Conservation (phyloP, 2,888 invertebrate genomes). For the Cerastis leucographa region DNA sequence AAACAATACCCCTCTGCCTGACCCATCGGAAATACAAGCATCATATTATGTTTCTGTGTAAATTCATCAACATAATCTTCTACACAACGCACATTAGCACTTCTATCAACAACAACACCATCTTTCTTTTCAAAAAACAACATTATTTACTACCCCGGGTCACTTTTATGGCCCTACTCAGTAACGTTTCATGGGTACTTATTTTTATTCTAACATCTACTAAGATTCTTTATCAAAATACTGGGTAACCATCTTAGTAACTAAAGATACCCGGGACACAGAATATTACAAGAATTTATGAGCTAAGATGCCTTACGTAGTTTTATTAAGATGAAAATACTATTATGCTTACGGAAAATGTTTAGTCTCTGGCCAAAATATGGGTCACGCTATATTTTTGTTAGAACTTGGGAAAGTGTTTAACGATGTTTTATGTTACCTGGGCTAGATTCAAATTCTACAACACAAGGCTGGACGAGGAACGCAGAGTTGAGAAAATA, state of each 20-base stretch:
- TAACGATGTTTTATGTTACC: background rate
- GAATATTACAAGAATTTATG: constrained; percentile 51
- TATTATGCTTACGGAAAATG: constrained; percentile 23
- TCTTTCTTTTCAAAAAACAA: constrained; percentile 1
- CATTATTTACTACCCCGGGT: constrained; percentile 3
- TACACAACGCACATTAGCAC: background rate
- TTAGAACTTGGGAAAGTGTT: background rate
- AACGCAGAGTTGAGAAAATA: background rate
- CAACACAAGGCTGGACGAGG: background rate
- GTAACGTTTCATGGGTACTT: constrained; percentile 16
- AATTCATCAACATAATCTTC: background rate
- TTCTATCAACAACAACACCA: constrained; percentile 4
- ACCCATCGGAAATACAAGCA: background rate
- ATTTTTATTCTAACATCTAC: constrained; percentile 29
- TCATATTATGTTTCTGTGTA: background rate
- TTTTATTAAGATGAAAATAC: constrained; percentile 43
- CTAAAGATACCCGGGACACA: constrained; percentile 20
- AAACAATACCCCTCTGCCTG: background rate
- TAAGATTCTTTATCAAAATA: constrained; percentile 46
- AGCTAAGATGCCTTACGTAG: constrained; percentile 12
- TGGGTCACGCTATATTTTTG: constrained; percentile 4
- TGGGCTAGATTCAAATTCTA: background rate
- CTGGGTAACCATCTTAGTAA: constrained; percentile 15
- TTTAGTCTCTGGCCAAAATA: constrained; percentile 9
- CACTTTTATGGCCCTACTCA: background rate